These are phyloP conservation scores for Peromyscus melanophrys DNA, from an alignment of 2,797 vertebrate genomes.

Conservation along the genomic window DNA sequence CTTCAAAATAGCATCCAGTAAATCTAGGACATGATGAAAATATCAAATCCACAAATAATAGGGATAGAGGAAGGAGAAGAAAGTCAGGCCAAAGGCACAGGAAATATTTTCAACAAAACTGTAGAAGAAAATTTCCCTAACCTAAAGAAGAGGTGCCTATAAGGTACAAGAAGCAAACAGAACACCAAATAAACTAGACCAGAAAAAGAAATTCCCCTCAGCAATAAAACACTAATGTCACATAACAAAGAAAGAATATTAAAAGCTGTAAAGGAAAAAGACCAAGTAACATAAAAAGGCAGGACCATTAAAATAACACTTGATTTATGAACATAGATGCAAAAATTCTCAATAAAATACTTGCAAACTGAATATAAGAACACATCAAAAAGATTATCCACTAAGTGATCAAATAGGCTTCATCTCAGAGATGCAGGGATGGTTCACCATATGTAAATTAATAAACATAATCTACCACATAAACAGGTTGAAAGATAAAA, in stretches of 20 bases:
- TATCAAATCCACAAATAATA: background rate
- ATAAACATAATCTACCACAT: background rate
- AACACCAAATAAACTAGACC: background rate
- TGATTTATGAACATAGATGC: background rate
- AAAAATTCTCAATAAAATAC: background rate
- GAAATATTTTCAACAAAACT: no score
- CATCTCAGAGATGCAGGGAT: background rate
- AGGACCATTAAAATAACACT: background rate
- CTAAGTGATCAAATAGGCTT: background rate
- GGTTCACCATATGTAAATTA: background rate
- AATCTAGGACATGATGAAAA: background rate
- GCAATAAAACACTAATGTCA: background rate
- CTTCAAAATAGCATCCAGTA: background rate
- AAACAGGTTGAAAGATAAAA: background rate
- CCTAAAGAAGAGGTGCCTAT: no score
- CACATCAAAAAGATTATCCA: background rate
- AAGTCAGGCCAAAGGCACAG: no score
- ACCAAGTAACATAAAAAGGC: background rate
- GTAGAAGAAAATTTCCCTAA: no score
- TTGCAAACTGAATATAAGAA: no score
- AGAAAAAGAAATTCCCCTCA: background rate
- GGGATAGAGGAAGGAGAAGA: no score
- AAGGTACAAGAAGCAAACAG: background rate
- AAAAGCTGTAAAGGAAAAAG: background rate
- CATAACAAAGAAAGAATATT: background rate